Percentiles rank a stretch among this genome's conserved stretches.
Conservation (phyloP, 2,888 invertebrate species). For the Petrophora chlorosata region DNA sequence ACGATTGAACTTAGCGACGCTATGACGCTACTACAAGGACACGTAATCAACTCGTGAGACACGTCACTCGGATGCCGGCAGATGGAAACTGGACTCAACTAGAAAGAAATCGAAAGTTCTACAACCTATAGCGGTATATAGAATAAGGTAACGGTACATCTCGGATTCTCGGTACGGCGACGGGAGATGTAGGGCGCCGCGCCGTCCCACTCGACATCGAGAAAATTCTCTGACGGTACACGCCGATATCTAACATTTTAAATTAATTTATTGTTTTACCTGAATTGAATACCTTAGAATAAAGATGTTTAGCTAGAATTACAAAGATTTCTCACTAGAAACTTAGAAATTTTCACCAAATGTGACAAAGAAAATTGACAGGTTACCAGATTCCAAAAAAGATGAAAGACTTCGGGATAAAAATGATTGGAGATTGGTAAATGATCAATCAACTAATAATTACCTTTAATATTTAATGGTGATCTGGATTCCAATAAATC, state of each 20-base stretch:
- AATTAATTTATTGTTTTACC: conserved; percentile 9
- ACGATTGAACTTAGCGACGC: conserved; percentile 14
- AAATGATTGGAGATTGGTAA: background rate
- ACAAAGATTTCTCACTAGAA: background rate
- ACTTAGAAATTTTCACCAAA: conserved; percentile 8
- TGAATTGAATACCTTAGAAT: conserved; percentile 2
- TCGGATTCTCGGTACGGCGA: conserved; percentile 29
- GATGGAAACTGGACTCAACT: conserved; percentile 23
- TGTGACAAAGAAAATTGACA: conserved; percentile 30
- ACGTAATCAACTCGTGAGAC: conserved; percentile 58
- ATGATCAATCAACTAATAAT: conserved; percentile 46
- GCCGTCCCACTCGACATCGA: conserved; percentile 62
- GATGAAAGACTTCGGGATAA: conserved; percentile 19
- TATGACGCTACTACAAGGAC: conserved; percentile 41
- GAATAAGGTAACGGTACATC: conserved; percentile 39
- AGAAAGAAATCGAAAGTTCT: conserved; percentile 56
- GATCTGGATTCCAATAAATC: conserved; percentile 44
- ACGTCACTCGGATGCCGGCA: conserved; percentile 53
- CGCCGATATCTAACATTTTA: conserved; percentile 27
- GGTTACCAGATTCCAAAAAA: conserved; percentile 15
- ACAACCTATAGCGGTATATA: conserved; percentile 49
- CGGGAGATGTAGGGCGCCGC: conserved; percentile 56
- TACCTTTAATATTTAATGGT: conserved; percentile 50
- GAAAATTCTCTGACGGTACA: conserved; percentile 62
- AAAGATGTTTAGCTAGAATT: background rate